Evolutionary conservation across 2,113 vertebrate genomes (phyloP).

Genomic region (Misgurnus anguillicaudatus): DNA sequence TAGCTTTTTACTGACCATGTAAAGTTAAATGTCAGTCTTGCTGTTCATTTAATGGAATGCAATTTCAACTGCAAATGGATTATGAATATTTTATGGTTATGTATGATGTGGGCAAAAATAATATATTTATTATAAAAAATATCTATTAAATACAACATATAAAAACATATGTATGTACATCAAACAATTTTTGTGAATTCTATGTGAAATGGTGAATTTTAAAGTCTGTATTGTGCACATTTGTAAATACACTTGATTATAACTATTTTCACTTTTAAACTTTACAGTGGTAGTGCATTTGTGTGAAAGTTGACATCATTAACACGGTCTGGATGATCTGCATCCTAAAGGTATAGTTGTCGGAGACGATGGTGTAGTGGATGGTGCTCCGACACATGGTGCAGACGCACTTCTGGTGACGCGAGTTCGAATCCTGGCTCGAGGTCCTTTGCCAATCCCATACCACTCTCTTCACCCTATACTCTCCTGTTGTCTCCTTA

Average conservation of each 20-base stretch:
- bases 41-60: slow-evolving; percentile 38
- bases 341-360: neutral
- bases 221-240: slow-evolving; percentile 60
- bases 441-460: too few species aligned
- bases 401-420: too few species aligned
- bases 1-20: slow-evolving; percentile 31
- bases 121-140: slow-evolving; percentile 34
- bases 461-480: too few species aligned
- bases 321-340: too few species aligned
- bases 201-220: slow-evolving; percentile 37
- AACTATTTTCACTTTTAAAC: slow-evolving; percentile 69
- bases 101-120: slow-evolving; percentile 27
- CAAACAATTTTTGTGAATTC: slow-evolving; percentile 59
- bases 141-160: slow-evolving; percentile 14
- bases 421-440: too few species aligned
- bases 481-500: too few species aligned
- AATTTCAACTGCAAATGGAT: slow-evolving; percentile 38
- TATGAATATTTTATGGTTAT: slow-evolving; percentile 26
- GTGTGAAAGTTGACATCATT: too few species aligned
- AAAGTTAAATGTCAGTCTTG: slow-evolving; percentile 7
- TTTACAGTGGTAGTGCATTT: slow-evolving; percentile 34
- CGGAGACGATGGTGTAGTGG: too few species aligned
- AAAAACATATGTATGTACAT: slow-evolving; percentile 41
- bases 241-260: slow-evolving; percentile 68
- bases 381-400: too few species aligned